These are phyloP conservation scores for Aphrophora alni DNA, from an alignment of 2,888 invertebrate genomes.

Conservation along the genomic window DNA sequence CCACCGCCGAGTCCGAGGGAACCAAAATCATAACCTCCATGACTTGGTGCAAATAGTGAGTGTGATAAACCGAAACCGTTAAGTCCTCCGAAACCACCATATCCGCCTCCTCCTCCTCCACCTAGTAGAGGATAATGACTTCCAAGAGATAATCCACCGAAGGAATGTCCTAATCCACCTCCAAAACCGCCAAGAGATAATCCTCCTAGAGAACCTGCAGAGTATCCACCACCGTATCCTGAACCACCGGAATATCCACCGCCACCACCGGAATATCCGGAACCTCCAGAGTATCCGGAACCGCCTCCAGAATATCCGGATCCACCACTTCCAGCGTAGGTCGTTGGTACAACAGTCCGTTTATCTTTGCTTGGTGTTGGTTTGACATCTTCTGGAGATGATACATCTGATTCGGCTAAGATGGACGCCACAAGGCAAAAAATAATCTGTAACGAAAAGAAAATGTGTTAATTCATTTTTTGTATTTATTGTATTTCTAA, in stretches of 20 bases:
- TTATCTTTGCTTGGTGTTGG: background rate
- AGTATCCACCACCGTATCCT: background rate
- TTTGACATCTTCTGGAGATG: background rate
- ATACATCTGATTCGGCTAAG: background rate
- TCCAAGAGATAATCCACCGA: background rate
- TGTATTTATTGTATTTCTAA: too few relatives aligned
- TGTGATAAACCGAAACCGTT: too few relatives aligned
- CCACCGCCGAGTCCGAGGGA: background rate
- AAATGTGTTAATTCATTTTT: too few relatives aligned
- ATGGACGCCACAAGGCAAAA: background rate
- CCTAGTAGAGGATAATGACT: background rate
- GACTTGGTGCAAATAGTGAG: background rate
- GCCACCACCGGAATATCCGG: background rate
- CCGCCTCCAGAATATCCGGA: background rate
- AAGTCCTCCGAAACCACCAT: background rate
- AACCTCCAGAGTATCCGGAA: background rate
- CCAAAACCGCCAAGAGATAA: background rate
- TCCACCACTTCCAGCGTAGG: background rate
- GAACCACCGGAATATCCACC: background rate
- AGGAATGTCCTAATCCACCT: background rate
- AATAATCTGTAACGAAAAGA: background rate
- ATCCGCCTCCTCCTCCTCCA: background rate
- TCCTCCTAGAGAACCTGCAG: background rate
- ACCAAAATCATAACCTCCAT: background rate
- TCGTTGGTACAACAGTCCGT: background rate